These are phyloP conservation scores for Conistra vaccinii DNA, from an alignment of 2,888 invertebrate species.

Conservation along the genomic window DNA sequence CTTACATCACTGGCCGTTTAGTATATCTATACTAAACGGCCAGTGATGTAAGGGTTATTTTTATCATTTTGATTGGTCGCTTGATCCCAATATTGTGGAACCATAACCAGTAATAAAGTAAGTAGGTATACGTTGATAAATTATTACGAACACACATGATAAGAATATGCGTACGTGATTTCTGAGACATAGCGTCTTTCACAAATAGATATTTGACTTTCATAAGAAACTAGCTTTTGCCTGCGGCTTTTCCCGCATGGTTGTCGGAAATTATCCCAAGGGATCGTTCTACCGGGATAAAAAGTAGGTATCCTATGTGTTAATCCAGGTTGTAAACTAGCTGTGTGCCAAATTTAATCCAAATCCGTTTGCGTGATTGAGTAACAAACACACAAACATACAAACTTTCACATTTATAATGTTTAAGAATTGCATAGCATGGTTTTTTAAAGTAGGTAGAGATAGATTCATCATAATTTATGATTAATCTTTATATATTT, in stretches of 20 bases:
- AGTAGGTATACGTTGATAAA: constrained; percentile 63
- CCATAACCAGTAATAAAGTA: constrained; percentile 50
- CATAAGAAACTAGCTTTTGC: too few species aligned
- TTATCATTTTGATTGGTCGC: constrained; percentile 53
- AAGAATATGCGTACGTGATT: constrained; percentile 86
- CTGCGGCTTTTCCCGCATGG: too few species aligned
- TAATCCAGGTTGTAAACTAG: too few species aligned
- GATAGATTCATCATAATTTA: neutral
- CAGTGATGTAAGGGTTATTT: constrained; percentile 57
- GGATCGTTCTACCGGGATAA: too few species aligned
- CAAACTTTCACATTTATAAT: too few species aligned
- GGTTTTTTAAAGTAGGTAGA: constrained; percentile 16
- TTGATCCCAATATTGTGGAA: constrained; percentile 48
- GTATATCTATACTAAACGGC: constrained; percentile 16
- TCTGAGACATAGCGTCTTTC: constrained; percentile 70
- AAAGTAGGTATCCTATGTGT: too few species aligned
- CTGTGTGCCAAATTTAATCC: too few species aligned
- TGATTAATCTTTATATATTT: neutral
- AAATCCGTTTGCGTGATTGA: too few species aligned
- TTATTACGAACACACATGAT: constrained; percentile 76
- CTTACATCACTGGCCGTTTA: too few species aligned
- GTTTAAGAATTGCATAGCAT: constrained; percentile 12
- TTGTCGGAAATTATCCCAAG: too few species aligned
- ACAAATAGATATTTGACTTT: constrained; percentile 22
- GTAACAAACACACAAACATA: too few species aligned